phyloP scores from a whole-genome alignment of 2,888 invertebrate species.

The Athalia cordata region DNA sequence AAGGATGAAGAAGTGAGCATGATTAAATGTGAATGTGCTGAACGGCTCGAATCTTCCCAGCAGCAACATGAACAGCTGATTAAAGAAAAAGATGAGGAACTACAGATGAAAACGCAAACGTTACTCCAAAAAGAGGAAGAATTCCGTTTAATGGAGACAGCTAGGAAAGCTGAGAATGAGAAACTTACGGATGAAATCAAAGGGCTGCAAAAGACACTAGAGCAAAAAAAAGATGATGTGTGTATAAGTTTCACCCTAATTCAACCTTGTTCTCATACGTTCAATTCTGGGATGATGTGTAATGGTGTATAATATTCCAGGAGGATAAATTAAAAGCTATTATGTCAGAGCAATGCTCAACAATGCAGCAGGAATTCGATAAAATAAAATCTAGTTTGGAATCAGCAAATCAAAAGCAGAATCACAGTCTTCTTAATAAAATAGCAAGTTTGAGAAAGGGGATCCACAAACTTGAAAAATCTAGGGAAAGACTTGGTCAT shows the following conservation, averaged over 20 bases:
- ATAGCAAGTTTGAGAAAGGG: slow-evolving; percentile 58
- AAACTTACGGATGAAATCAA: slow-evolving; percentile 57
- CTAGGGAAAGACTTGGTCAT: slow-evolving; percentile 58
- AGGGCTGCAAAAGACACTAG: slow-evolving; percentile 60
- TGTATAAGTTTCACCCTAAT: slow-evolving; percentile 12
- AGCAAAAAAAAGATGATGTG: slow-evolving; percentile 63
- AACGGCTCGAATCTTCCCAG: slow-evolving; percentile 55
- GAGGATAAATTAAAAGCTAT: slow-evolving; percentile 61
- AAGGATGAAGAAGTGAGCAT: slow-evolving; percentile 54
- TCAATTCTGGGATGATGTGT: slow-evolving; percentile 1
- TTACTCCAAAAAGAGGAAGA: slow-evolving; percentile 58
- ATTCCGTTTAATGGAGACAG: slow-evolving; percentile 51
- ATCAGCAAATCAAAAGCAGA: slow-evolving; percentile 56
- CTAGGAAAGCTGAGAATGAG: slow-evolving; percentile 54
- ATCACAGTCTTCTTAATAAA: slow-evolving; percentile 57
- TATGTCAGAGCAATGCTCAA: slow-evolving; percentile 60
- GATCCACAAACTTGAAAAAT: slow-evolving; percentile 60
- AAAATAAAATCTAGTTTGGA: slow-evolving; percentile 63
- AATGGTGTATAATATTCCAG: slow-evolving; percentile 50
- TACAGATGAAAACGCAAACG: slow-evolving; percentile 55
- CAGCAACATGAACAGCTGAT: slow-evolving; percentile 57
- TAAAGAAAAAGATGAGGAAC: slow-evolving; percentile 57
- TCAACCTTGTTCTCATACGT: slow-evolving; percentile 8
- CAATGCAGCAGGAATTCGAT: slow-evolving; percentile 63
- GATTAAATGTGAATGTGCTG: slow-evolving; percentile 54